phyloP scores from a whole-genome alignment of 2,797 vertebrate genomes.

The Acanthurus tractus region DNA sequence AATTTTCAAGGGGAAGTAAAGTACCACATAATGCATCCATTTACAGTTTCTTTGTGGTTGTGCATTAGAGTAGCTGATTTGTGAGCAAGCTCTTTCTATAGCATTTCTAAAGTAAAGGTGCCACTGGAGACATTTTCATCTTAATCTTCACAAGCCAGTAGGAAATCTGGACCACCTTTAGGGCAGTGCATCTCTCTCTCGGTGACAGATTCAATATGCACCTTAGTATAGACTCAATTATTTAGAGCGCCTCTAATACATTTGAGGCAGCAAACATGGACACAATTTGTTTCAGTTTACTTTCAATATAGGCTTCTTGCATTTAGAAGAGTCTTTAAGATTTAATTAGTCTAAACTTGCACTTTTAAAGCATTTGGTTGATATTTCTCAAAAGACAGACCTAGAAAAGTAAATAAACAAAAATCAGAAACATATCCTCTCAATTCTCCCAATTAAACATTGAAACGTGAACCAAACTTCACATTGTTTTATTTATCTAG shows the following conservation, averaged over 20 bases:
- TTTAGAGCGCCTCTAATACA: conserved; percentile 54
- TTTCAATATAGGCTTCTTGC: conserved; percentile 57
- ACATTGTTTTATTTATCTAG: not conserved
- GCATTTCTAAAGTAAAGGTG: conserved; percentile 1
- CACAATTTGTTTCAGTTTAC: conserved; percentile 62
- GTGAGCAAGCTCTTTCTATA: not conserved
- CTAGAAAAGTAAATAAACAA: not conserved
- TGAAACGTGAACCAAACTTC: too few species aligned
- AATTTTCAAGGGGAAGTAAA: conserved; percentile 6
- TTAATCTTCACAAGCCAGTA: conserved; percentile 45
- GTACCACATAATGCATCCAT: not conserved
- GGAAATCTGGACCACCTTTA: conserved; percentile 52
- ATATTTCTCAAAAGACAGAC: not conserved
- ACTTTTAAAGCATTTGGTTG: conserved; percentile 14
- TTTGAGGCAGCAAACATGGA: conserved; percentile 58
- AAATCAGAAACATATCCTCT: not conserved
- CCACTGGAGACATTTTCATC: conserved; percentile 35
- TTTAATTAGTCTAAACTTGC: conserved; percentile 36
- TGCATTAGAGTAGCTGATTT: conserved; percentile 22
- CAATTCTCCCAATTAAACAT: too few species aligned
- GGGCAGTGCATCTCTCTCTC: conserved; percentile 38
- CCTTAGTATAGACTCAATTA: conserved; percentile 61
- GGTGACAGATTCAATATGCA: conserved; percentile 68
- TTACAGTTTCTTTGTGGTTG: conserved; percentile 9
- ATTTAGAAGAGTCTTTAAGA: conserved; percentile 44